A percentile compares a stretch with the other conserved stretches of the same genome.
These are phyloP conservation scores for Muscicapa striata DNA, from an alignment of 2,797 vertebrate species.

Conservation along the genomic window DNA sequence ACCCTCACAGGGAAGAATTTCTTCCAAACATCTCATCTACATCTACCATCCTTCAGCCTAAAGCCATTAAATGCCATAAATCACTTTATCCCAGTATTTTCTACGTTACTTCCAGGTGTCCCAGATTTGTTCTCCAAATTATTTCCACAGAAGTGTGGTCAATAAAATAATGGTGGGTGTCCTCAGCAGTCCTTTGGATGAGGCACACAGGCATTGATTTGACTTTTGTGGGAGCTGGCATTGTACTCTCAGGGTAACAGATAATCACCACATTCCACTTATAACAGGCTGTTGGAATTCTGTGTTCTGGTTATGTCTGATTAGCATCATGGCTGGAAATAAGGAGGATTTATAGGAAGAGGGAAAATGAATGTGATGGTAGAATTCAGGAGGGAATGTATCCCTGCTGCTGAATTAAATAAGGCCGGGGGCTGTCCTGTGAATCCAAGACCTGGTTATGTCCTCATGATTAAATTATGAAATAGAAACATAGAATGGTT, in stretches of 20 bases:
- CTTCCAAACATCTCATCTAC: neutral
- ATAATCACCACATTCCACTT: neutral
- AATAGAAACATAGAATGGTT: neutral
- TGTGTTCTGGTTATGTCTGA: neutral
- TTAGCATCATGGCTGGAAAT: neutral
- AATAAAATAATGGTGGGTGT: neutral
- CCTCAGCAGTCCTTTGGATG: neutral
- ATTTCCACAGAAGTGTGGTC: neutral
- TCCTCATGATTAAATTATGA: neutral
- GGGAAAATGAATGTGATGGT: neutral
- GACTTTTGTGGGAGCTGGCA: neutral
- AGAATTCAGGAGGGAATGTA: neutral
- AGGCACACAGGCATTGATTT: neutral
- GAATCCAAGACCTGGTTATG: neutral
- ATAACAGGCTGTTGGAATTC: neutral
- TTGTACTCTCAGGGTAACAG: neutral
- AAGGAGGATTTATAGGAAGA: neutral
- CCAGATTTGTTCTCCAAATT: neutral
- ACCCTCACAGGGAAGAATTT: neutral
- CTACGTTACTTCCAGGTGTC: neutral
- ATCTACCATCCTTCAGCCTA: neutral
- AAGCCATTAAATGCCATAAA: neutral
- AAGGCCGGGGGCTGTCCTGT: neutral
- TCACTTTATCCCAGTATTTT: neutral
- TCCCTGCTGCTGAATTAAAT: neutral